Conservation (phyloP, 2,113 vertebrate genomes). For the Ictidomys tridecemlineatus region DNA sequence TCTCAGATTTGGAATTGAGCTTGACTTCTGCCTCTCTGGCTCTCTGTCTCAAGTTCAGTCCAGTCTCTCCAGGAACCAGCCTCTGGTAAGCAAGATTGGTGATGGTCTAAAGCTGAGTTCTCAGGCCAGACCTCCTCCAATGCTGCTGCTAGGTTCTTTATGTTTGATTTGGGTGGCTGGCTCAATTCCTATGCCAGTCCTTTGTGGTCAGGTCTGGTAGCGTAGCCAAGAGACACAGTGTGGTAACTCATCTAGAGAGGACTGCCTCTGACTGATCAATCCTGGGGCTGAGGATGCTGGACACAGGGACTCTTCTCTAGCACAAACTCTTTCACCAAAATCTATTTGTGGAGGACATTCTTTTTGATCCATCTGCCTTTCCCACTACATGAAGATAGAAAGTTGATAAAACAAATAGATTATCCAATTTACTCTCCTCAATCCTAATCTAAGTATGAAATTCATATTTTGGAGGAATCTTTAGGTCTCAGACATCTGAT, state of each 20-base stretch:
- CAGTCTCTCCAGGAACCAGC: neutral
- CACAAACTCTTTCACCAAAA: neutral
- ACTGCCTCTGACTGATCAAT: neutral
- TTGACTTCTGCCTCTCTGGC: neutral
- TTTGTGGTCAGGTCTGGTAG: neutral
- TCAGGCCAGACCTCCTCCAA: neutral
- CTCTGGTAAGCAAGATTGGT: neutral
- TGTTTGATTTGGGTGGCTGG: neutral
- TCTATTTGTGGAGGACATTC: neutral
- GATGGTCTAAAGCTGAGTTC: neutral
- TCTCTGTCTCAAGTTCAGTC: neutral
- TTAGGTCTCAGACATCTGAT: neutral
- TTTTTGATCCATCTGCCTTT: neutral
- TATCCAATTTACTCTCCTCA: neutral
- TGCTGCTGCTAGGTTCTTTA: neutral
- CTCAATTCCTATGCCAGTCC: neutral
- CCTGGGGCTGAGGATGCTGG: neutral
- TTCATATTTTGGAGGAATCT: conserved; percentile 34
- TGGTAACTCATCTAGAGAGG: neutral
- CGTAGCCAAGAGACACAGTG: conserved; percentile 46
- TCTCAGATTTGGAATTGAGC: neutral
- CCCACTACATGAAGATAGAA: neutral
- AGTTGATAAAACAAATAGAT: neutral
- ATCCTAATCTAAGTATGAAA: neutral
- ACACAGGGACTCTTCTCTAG: neutral